These are phyloP conservation scores for Myotis planiceps DNA, from an alignment of 2,797 vertebrate genomes.

Conservation along the genomic window DNA sequence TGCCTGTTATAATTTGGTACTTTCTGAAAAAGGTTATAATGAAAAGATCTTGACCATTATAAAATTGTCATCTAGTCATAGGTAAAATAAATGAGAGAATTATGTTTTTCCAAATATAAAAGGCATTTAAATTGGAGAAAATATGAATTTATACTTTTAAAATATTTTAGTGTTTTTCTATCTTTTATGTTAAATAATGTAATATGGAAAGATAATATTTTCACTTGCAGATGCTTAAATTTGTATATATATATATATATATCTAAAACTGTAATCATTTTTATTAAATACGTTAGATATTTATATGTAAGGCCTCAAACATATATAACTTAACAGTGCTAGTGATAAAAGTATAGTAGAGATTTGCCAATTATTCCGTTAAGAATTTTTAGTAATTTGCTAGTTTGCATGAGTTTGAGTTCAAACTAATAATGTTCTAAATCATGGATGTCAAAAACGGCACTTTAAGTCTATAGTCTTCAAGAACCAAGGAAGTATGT, in stretches of 20 bases:
- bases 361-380: neutral
- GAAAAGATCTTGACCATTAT: conserved; percentile 28
- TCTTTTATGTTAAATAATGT: neutral
- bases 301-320: neutral
- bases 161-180: neutral
- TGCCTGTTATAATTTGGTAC: neutral
- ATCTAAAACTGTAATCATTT: neutral
- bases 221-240: neutral
- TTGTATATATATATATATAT: neutral
- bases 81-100: conserved; percentile 56
- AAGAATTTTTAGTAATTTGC: neutral
- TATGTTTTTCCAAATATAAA: neutral
- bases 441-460: neutral
- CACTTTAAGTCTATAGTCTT: neutral
- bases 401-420: neutral
- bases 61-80: conserved; percentile 47
- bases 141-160: conserved; percentile 28
- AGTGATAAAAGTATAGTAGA: neutral
- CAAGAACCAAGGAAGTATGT: neutral
- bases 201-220: conserved; percentile 16
- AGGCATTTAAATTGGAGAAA: conserved; percentile 2
- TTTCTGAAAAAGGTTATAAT: conserved; percentile 55
- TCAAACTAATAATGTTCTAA: neutral
- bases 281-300: neutral
- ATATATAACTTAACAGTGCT: neutral